These are phyloP conservation scores for Adelphocoris suturalis DNA, from an alignment of 2,888 invertebrate genomes.

Conservation along the genomic window DNA sequence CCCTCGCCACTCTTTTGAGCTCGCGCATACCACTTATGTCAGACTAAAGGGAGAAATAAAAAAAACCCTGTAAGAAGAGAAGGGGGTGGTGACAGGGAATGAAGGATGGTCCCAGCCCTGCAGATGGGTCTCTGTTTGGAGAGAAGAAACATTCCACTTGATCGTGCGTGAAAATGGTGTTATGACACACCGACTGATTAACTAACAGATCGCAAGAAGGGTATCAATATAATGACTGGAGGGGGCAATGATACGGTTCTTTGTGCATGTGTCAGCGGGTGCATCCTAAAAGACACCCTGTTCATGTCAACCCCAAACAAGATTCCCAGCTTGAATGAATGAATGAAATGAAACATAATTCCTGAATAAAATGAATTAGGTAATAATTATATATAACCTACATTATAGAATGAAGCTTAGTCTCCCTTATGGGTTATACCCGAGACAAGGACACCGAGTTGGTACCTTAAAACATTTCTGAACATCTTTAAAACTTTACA, in stretches of 20 bases:
- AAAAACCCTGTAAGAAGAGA: constrained; percentile 5
- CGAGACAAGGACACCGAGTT: too few relatives aligned
- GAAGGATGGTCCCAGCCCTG: constrained; percentile 1
- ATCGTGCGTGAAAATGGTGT: constrained; percentile 60
- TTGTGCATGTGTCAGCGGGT: constrained; percentile 38
- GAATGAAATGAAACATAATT: too few relatives aligned
- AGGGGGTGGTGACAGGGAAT: constrained; percentile 19
- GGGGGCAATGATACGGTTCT: constrained; percentile 8
- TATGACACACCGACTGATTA: constrained; percentile 59
- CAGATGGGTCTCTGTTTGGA: constrained; percentile 52
- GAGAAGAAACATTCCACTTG: constrained; percentile 53
- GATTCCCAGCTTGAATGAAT: not conserved
- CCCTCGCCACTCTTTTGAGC: constrained; percentile 28
- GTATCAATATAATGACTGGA: not conserved
- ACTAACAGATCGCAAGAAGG: not conserved
- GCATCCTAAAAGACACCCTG: not conserved
- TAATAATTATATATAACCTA: too few relatives aligned
- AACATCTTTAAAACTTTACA: too few relatives aligned
- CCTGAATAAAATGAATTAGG: too few relatives aligned
- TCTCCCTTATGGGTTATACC: too few relatives aligned
- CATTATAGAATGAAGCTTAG: too few relatives aligned
- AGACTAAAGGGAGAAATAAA: not conserved
- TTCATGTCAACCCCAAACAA: not conserved
- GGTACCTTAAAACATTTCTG: too few relatives aligned
- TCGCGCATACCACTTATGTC: constrained; percentile 14